Percentiles rank a stretch among this genome's conserved stretches.
These are phyloP conservation scores for Pteropus rufus DNA, from an alignment of 2,797 vertebrate genomes.

Conservation along the genomic window DNA sequence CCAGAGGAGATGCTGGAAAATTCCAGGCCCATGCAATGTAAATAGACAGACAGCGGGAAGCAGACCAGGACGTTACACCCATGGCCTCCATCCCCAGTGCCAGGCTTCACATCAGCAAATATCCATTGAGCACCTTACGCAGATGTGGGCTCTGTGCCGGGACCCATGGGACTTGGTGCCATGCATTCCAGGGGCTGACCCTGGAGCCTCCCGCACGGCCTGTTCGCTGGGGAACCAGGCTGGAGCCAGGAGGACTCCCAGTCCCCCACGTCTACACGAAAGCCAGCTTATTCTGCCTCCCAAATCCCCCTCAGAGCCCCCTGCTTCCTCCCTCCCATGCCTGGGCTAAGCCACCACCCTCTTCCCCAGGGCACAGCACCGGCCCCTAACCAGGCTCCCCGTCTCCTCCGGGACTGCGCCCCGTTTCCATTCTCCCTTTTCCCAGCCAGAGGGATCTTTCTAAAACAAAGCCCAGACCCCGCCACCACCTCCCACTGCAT, in stretches of 20 bases:
- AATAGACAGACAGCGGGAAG: neutral
- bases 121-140: fast-evolving
- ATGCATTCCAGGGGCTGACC: neutral
- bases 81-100: too few relatives aligned
- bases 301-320: neutral
- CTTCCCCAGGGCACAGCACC: neutral
- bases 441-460: neutral
- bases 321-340: neutral
- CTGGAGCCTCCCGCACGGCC: neutral
- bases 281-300: neutral
- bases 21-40: neutral
- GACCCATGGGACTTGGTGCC: neutral
- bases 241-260: neutral
- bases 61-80: neutral
- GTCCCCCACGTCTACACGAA: neutral
- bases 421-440: neutral
- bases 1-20: neutral
- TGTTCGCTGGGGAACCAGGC: neutral
- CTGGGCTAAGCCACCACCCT: neutral
- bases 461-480: neutral
- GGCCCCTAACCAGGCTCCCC: neutral
- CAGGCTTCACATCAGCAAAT: fast-evolving
- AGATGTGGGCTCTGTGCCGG: neutral
- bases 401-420: neutral
- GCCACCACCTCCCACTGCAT: neutral